phyloP scores from a whole-genome alignment of 2,888 invertebrate species.

The Apoda limacodes region DNA sequence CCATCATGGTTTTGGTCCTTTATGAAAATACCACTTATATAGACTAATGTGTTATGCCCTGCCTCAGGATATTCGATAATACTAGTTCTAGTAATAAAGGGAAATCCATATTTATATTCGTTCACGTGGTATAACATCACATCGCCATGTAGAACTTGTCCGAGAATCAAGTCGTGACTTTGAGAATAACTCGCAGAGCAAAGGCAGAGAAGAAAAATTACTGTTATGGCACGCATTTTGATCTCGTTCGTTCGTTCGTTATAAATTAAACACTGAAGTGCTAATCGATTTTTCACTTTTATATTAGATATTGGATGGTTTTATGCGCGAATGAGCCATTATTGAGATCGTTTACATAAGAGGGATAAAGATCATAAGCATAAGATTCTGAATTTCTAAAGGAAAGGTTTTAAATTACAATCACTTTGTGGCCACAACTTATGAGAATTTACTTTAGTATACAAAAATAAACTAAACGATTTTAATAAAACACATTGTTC shows the following conservation, averaged over 20 bases:
- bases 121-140: conserved; percentile 39
- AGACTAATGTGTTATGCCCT: conserved; percentile 42
- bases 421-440: too few relatives aligned
- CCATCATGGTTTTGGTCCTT: conserved; percentile 49
- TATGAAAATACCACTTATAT: conserved; percentile 42
- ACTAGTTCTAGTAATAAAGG: conserved; percentile 39
- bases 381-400: too few relatives aligned
- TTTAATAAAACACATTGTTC: too few relatives aligned
- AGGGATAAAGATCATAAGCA: too few relatives aligned
- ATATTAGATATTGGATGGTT: conserved; percentile 24
- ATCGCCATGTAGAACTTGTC: conserved; percentile 46
- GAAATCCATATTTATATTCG: conserved; percentile 52
- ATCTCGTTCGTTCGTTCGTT: too few relatives aligned
- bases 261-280: conserved; percentile 40
- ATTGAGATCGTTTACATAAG: too few relatives aligned
- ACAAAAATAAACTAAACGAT: too few relatives aligned
- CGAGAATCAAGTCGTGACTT: conserved; percentile 45
- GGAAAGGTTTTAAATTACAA: too few relatives aligned
- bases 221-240: conserved; percentile 37
- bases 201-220: conserved; percentile 32
- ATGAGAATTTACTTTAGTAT: too few relatives aligned
- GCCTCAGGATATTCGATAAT: conserved; percentile 45
- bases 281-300: conserved; percentile 42
- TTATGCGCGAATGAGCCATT: too few relatives aligned
- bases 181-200: conserved; percentile 33